Percentiles rank a stretch among this genome's conserved stretches.
Conservation (phyloP, 2,113 vertebrate genomes). For the Neodon shergylaensis region DNA sequence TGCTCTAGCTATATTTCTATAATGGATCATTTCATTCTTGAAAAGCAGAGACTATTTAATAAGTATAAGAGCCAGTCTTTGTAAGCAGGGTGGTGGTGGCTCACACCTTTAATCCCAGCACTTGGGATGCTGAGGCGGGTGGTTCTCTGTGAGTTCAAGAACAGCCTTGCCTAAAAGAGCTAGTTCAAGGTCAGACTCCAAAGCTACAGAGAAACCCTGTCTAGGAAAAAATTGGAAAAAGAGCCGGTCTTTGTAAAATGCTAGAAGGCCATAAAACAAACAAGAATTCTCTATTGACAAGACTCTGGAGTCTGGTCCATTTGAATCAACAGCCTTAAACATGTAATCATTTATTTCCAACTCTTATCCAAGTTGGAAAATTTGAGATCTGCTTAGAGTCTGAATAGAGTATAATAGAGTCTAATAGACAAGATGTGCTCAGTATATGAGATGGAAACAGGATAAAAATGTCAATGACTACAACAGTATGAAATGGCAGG, state of each 20-base stretch:
- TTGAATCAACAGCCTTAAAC: background rate
- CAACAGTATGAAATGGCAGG: background rate
- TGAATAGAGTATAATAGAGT: too few species aligned
- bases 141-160: too few species aligned
- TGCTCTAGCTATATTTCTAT: background rate
- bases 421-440: background rate
- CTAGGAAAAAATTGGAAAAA: too few species aligned
- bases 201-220: too few species aligned
- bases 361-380: background rate
- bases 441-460: background rate
- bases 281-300: background rate
- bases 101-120: too few species aligned
- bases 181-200: too few species aligned
- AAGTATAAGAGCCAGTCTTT: background rate
- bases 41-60: background rate
- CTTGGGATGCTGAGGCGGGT: too few species aligned
- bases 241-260: background rate
- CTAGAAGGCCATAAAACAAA: background rate
- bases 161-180: too few species aligned
- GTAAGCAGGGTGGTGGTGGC: too few species aligned
- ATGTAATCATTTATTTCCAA: background rate
- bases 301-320: background rate
- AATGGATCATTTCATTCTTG: slow-evolving; percentile 29
- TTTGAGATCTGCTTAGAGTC: background rate
- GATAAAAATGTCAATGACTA: background rate